Evolutionary conservation across 1,140 invertebrate species (phyloP), one percentile per base, ranked within the genome.

Genomic region (Apis florea): DNA sequence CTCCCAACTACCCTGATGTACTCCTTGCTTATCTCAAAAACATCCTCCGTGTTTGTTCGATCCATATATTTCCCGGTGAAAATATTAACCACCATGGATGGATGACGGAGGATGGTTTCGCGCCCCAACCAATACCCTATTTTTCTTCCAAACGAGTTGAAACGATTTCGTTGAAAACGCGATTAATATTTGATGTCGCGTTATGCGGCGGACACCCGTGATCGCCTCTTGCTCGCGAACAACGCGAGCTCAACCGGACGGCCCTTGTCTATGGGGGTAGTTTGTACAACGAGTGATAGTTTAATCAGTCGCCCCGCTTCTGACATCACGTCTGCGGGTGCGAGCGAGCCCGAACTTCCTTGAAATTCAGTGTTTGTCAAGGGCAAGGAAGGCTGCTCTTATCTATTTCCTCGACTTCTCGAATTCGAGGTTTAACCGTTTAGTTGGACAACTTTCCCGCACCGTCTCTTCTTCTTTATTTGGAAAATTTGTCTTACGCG

Each of bases 21-120:
- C 86, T 83, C 87, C 86, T 90, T 92, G 91, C 92, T 92, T 92
- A 93, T 93, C 91, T 92, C 85, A 73, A 93, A 92, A 93, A 92
- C 86, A 88, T 83, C 78, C 74, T 81, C 64, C 31, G 74, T 70
- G 74, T 76, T 82, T 70, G 80, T 77, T n/a, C 73, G 19, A 63
- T 40, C 66, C 63, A 51, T 74, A 74, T 53, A 26, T 74, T 74
- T 53, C 6, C 51, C 71, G 5, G 13, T 3, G 79, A 68, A 67
- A 75, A 81, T 81, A 81, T 75, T 75, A n/a, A 49, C 56, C 63
- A 54, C 11, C 53, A 5, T 9, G 40, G 54, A 47, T 17, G 54
- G 19, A 17, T 66, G 58, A 13, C 53, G 53, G 17, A 5, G 53
- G 8, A 17, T 15, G 31, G n/a, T 24, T 47, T 15, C 21, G 4